phyloP scores from a whole-genome alignment of 2,113 vertebrate genomes.

The Sminthopsis crassicaudata region DNA sequence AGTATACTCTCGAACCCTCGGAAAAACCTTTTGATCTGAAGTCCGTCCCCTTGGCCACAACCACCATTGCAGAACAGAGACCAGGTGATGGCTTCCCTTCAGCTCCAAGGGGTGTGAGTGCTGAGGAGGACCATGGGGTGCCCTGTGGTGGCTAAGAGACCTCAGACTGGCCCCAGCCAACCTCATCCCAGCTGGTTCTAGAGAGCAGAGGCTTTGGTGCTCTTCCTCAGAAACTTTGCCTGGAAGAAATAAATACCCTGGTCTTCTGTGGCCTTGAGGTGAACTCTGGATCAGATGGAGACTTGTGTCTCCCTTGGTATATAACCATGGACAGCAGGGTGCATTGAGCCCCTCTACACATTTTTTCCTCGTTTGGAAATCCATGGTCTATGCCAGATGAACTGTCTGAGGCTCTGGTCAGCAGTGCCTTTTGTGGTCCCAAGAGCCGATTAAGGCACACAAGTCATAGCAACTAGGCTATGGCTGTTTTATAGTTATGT shows the following conservation, averaged over 20 bases:
- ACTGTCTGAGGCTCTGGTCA: background rate
- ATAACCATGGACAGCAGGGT: background rate
- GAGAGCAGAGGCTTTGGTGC: background rate
- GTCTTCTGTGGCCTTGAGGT: background rate
- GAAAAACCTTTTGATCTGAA: conserved; percentile 90
- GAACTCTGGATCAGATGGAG: background rate
- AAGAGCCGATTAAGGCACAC: background rate
- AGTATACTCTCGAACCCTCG: conserved; percentile 88
- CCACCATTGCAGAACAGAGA: conserved; percentile 84
- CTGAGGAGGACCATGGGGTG: background rate
- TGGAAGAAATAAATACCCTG: background rate
- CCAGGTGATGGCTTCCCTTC: conserved; percentile 74
- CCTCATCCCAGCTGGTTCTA: background rate
- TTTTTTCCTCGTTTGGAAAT: background rate
- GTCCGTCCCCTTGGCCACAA: conserved; percentile 88
- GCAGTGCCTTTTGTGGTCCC: background rate
- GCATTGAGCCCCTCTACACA: no score
- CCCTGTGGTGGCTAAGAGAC: background rate
- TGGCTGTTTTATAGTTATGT: background rate
- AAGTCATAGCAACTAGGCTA: background rate
- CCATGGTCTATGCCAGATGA: background rate
- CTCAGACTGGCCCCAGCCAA: background rate
- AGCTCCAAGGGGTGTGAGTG: background rate
- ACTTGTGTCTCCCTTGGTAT: background rate
- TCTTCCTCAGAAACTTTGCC: background rate